Percentiles rank a stretch among this genome's conserved stretches.
Evolutionary conservation across 1,140 invertebrate species (phyloP).

Genomic region (Pseudobourletiella spinata): DNA sequence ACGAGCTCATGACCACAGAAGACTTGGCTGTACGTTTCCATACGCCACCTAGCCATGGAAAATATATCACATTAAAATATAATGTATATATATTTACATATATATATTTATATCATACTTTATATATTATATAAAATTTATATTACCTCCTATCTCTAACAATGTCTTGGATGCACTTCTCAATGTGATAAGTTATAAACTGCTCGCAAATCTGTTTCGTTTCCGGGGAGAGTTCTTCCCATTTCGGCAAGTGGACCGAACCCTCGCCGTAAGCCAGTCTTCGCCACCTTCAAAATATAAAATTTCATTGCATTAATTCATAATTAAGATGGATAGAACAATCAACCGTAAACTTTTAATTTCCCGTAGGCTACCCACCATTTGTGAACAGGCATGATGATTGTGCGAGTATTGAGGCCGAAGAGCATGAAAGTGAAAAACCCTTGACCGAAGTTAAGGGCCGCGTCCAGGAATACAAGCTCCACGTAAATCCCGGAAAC

Average conservation of each 20-base stretch:
- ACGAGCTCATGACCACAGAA: constrained; percentile 77
- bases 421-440: constrained; percentile 76
- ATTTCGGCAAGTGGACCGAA: constrained; percentile 56
- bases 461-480: constrained; percentile 79
- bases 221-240: constrained; percentile 63
- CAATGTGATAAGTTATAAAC: constrained; percentile 73
- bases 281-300: constrained; percentile 41
- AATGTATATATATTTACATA: no score
- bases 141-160: constrained; percentile 56
- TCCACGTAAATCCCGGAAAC: constrained; percentile 83
- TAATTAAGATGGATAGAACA: no score
- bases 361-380: no score
- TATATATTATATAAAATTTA: neutral
- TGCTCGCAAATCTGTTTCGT: constrained; percentile 77
- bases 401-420: constrained; percentile 60
- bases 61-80: neutral
- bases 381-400: constrained; percentile 57
- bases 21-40: constrained; percentile 62
- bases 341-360: no score
- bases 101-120: no score
- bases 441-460: constrained; percentile 79
- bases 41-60: constrained; percentile 50
- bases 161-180: constrained; percentile 68
- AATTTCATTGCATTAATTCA: no score
- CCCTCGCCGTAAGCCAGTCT: constrained; percentile 55